Base-by-base conservation (phyloP, 2,888 invertebrate genomes). In the Ophioninae sp. region DNA sequence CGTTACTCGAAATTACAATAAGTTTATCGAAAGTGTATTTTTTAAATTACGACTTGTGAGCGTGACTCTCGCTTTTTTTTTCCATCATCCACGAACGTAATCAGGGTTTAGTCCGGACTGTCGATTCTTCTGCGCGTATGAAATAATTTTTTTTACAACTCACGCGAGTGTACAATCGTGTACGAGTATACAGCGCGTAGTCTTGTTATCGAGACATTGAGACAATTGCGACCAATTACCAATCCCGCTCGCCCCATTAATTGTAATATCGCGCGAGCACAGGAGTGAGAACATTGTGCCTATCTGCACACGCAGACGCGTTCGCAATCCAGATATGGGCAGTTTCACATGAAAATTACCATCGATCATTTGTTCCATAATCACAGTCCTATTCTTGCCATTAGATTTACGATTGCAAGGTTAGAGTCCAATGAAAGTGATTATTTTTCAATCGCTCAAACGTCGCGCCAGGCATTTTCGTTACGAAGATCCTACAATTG, bases 161-260 rank as follows among this genome's bases (percentile, higher is more conserved):
- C n/a, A 0, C 9, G 30, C 6, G 56, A 8, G 30, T 58, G 20
- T 23, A 72, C 17, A 22, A 6, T 17, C 30, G 7, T 39, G n/a
- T 23, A 10, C 41, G 6, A 39, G 23, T n/a, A 41, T 23, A n/a
- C 10, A 63, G 17, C 2, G 13, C 30, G 6, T 13, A 51, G 13
- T 20, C 68, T 68, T 23, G 73, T 80, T 82, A 74, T 75, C 78
- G 58, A 22, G 58, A 75, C 64, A 79, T 59, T 74, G 74, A 79
- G 78, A 79, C 74, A 82, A 82, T 82, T 82, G 78, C 64, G 69
- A 69, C 65, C 75, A 82, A 79, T 82, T 71, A 74, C 59, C 59
- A 41, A 71, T 51, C 71, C 58, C 59, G 64, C 74, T 79, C 41
- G 51, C 65, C 51, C 39, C 59, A 23, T 68, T 79, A 79, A 83